Base-by-base conservation (phyloP, 2,113 vertebrate genomes). In the Nicator chloris region DNA sequence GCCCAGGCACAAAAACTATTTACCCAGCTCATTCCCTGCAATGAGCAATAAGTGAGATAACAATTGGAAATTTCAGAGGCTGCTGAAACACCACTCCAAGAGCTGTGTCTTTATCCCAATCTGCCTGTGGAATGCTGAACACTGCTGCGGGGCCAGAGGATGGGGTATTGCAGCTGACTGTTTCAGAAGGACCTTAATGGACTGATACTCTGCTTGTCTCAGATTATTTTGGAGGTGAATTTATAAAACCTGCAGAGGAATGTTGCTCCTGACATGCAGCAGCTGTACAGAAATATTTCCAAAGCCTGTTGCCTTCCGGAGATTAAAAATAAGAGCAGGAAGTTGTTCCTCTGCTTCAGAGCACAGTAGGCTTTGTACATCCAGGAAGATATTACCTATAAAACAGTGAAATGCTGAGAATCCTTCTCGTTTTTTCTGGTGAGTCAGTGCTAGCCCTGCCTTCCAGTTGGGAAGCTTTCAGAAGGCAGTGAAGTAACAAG, bases 21-120 rank as follows among this genome's bases (percentile, higher is more conserved):
- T 90, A 63, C 65, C 45, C 12, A 78, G 75, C 90, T 90, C 60
- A 15, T 72, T 86, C n/a, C 40, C 72, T 56, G 0, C 60, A 35
- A 70, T 8, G 87, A 87, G 77, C 49, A 96, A 11, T 73, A 93
- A 90, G 64, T 31, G 73, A 44, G 78, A 10, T 4, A 91, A 63
- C 51, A 65, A 82, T 70, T 95, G 92, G 85, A 75, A 86, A 93
- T 81, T 45, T 68, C 85, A 80, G 59, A 81, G 88, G 80, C 66
- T 54, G 81, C 84, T 50, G 50, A 5, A 69, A 13, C 82, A 76
- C 65, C 61, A 7, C 53, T 65, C n/a, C 68, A 10, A 6, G 93
- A 63, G 66, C 70, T 42, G 27, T 66, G 60, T 82, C 68, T 77
- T 63, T 18, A 70, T 86, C 76, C 72, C 68, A 57, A 0, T 1